A percentile compares a stretch with the other conserved stretches of the same genome.
These are phyloP conservation scores for Strix uralensis DNA, from an alignment of 2,113 vertebrate genomes.

Conservation along the genomic window DNA sequence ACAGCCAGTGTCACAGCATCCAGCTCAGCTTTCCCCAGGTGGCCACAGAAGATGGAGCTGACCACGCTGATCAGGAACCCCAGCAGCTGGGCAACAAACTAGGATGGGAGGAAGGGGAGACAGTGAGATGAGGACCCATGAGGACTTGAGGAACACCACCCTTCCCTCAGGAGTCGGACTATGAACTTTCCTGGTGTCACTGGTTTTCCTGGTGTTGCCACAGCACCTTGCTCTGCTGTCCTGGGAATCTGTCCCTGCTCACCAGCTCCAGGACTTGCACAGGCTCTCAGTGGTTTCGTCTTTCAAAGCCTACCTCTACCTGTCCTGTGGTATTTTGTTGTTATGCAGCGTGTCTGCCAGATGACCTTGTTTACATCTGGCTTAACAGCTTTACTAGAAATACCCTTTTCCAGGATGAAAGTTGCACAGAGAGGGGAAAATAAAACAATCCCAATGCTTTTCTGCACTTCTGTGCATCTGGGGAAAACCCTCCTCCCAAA, in stretches of 20 bases:
- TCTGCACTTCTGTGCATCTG: neutral
- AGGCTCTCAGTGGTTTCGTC: neutral
- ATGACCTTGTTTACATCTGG: neutral
- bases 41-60: constrained; percentile 91
- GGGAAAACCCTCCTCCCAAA: neutral
- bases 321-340: neutral
- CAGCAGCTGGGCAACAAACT: constrained; percentile 88
- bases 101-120: neutral
- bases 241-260: neutral
- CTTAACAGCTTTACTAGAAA: neutral
- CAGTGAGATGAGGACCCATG: neutral
- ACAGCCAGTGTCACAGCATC: constrained; percentile 87
- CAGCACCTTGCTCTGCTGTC: neutral
- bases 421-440: neutral
- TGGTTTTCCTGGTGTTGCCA: fast-evolving
- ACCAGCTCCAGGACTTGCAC: neutral
- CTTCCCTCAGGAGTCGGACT: neutral
- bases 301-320: neutral
- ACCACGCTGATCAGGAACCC: constrained; percentile 86
- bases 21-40: constrained; percentile 86
- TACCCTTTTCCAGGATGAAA: neutral
- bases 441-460: neutral
- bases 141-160: neutral
- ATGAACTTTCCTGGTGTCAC: neutral
- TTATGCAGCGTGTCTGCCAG: neutral